Conservation (phyloP, 1,140 invertebrate species). For the Euura lappo region DNA sequence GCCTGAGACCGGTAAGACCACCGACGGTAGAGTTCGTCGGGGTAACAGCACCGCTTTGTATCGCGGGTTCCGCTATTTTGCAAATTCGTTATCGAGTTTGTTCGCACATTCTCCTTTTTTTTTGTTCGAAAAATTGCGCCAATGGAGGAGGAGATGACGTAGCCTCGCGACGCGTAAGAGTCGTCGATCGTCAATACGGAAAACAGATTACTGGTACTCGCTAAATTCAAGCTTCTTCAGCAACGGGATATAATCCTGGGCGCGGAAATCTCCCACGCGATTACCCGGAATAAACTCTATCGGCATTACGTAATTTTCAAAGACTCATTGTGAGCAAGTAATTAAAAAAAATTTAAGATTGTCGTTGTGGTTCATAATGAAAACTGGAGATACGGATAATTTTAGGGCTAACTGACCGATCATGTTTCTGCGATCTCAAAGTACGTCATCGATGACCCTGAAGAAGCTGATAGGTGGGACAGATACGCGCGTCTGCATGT, state of each 20-base stretch:
- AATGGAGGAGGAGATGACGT: not conserved
- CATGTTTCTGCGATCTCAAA: not conserved
- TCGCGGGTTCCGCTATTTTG: constrained; percentile 52
- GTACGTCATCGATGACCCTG: not conserved
- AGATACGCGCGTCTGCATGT: not conserved
- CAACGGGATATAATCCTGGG: no score
- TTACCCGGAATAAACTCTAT: no score
- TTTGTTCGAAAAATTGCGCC: not conserved
- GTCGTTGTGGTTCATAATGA: no score
- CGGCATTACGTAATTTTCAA: no score
- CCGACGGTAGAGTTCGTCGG: constrained; percentile 56
- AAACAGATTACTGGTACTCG: no score
- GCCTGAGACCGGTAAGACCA: constrained; percentile 63
- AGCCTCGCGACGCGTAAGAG: not conserved
- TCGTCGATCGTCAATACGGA: no score
- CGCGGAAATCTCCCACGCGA: no score
- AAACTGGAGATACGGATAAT: no score
- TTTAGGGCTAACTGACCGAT: not conserved
- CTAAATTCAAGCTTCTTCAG: no score
- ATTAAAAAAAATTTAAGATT: no score
- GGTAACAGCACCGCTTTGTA: constrained; percentile 58
- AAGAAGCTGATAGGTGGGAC: not conserved
- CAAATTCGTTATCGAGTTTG: constrained; percentile 10
- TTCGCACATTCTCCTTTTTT: not conserved
- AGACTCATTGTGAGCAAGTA: no score